Conservation (phyloP, 2,797 vertebrate genomes). For the Pogonophryne albipinna region DNA sequence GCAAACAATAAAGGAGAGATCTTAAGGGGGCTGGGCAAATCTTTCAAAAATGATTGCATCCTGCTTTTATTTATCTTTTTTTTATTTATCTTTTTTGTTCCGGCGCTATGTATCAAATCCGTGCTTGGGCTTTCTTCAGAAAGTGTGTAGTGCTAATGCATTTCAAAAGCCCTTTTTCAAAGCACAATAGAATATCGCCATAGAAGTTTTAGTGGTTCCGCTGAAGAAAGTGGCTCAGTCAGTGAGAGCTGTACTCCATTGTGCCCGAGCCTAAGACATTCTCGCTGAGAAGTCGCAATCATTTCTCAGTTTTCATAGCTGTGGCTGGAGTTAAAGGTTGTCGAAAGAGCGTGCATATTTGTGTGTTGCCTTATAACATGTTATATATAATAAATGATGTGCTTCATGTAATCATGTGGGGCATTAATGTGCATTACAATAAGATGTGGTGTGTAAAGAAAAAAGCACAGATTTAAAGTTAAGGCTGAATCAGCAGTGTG, state of each 20-base stretch:
- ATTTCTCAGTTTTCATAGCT: constrained; percentile 65
- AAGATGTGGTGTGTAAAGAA: constrained; percentile 30
- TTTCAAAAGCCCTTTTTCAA: constrained; percentile 85
- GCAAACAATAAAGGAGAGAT: constrained; percentile 80
- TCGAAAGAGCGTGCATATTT: constrained; percentile 67
- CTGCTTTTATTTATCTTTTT: constrained; percentile 64
- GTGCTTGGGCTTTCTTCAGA: constrained; percentile 84
- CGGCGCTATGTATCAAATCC: constrained; percentile 82
- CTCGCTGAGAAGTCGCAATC: constrained; percentile 62
- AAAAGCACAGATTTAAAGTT: constrained; percentile 35
- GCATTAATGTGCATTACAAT: constrained; percentile 13
- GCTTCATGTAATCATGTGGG: constrained; percentile 59
- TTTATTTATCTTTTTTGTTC: constrained; percentile 57
- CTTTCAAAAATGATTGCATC: constrained; percentile 77
- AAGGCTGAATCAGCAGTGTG: constrained; percentile 26
- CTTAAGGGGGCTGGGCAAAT: constrained; percentile 71
- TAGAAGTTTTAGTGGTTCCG: constrained; percentile 82
- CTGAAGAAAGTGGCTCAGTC: constrained; percentile 80
- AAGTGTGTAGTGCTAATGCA: constrained; percentile 84
- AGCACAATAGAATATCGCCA: constrained; percentile 82
- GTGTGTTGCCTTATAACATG: constrained; percentile 49
- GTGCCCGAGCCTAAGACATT: constrained; percentile 66
- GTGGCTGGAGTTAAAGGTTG: constrained; percentile 66
- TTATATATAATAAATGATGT: constrained; percentile 65
- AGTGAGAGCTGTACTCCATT: constrained; percentile 71